Conservation (phyloP, 2,113 vertebrate genomes). For the Alexandromys fortis region DNA sequence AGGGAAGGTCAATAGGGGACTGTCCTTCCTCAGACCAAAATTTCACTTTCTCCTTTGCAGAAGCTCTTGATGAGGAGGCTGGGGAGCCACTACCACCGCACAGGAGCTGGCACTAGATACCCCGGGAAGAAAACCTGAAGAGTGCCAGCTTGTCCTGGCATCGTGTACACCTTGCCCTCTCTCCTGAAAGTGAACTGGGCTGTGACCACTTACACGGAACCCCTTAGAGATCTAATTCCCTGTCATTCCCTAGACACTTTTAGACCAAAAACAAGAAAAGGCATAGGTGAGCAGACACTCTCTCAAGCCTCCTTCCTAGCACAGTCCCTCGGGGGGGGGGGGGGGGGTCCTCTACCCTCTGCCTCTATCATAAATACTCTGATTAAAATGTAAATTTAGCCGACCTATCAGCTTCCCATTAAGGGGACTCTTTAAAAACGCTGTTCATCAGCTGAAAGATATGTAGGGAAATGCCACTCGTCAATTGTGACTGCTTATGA, state of each 20-base stretch:
- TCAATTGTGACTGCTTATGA: conserved; percentile 99
- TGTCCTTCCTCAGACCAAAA: background rate
- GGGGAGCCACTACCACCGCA: fast-evolving
- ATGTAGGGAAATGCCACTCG: conserved; percentile 96
- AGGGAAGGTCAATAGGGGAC: background rate
- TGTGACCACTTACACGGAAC: background rate
- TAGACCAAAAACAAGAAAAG: conserved; percentile 36
- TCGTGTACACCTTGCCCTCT: background rate
- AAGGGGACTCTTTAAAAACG: conserved; percentile 95
- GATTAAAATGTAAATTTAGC: conserved; percentile 99
- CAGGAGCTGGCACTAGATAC: background rate
- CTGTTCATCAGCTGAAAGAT: conserved; percentile 96
- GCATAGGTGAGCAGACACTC: conserved; percentile 74
- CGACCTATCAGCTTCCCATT: conserved; percentile 98
- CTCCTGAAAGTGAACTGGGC: background rate
- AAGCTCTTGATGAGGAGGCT: background rate
- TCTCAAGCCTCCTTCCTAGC: conserved; percentile 65
- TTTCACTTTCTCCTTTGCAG: fast-evolving
- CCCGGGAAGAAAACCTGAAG: background rate
- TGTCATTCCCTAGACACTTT: conserved; percentile 26
- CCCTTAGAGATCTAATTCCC: background rate
- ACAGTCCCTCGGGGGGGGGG: conserved; percentile 75
- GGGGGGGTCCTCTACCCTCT: conserved; percentile 76
- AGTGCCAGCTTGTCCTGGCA: background rate
- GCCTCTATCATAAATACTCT: conserved; percentile 91